These are phyloP conservation scores for Drosophila cardini DNA, from an alignment of 1,140 invertebrate genomes.

Conservation along the genomic window DNA sequence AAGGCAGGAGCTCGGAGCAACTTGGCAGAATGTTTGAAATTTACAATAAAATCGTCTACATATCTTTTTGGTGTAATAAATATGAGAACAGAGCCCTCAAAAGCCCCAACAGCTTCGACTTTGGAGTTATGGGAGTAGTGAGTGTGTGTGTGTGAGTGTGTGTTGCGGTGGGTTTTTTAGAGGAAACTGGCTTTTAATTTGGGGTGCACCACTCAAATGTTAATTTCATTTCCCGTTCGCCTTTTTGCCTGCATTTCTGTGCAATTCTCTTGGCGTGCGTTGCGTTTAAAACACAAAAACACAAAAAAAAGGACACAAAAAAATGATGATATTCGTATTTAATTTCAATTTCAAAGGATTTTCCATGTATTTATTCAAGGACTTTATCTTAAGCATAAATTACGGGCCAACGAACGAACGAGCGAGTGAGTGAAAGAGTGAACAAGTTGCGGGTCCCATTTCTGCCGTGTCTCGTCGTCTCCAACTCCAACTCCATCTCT, in stretches of 20 bases:
- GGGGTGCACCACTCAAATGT: constrained; percentile 75
- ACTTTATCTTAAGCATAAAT: constrained; percentile 84
- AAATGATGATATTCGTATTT: constrained; percentile 83
- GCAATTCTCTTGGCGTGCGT: constrained; percentile 39
- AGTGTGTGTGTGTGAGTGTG: constrained; percentile 13
- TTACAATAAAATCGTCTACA: constrained; percentile 67
- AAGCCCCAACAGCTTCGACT: constrained; percentile 7
- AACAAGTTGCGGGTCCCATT: constrained; percentile 60
- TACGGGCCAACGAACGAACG: constrained; percentile 77
- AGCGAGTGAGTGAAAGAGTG: constrained; percentile 31
- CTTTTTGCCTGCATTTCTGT: constrained; percentile 71
- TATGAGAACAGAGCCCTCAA: constrained; percentile 35
- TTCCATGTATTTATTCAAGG: constrained; percentile 84
- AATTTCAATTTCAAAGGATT: constrained; percentile 85
- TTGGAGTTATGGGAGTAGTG: constrained; percentile 18
- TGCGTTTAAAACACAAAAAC: constrained; percentile 39
- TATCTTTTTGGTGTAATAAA: constrained; percentile 68
- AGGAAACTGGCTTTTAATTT: constrained; percentile 67
- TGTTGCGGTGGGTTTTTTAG: background rate
- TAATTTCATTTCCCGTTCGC: constrained; percentile 79
- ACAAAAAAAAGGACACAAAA: constrained; percentile 44
- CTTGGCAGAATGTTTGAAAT: constrained; percentile 46
- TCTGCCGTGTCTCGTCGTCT: constrained; percentile 35
- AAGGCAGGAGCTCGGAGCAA: background rate
- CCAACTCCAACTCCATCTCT: background rate